These are phyloP conservation scores for Dicaeum eximium DNA, from an alignment of 2,113 vertebrate species.

Conservation along the genomic window DNA sequence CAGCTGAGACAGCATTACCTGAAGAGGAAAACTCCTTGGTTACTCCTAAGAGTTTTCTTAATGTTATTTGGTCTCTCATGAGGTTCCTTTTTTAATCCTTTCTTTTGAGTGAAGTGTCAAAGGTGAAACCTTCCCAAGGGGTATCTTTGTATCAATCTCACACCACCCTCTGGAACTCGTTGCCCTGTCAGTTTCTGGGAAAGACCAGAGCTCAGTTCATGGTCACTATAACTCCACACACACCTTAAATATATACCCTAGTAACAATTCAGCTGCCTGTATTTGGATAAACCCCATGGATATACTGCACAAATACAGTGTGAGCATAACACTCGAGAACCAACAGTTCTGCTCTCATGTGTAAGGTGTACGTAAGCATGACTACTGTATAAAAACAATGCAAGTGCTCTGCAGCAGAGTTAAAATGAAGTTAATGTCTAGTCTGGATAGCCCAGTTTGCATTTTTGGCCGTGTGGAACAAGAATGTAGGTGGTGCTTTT, in stretches of 20 bases:
- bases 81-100: not conserved
- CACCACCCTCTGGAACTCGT: not conserved
- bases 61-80: not conserved
- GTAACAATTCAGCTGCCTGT: not conserved
- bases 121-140: not conserved
- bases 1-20: not conserved
- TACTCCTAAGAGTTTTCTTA: not conserved
- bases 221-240: not conserved
- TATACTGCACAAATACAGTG: not conserved
- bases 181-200: not conserved
- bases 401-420: not conserved
- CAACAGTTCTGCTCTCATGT: not conserved
- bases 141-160: not conserved
- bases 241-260: not conserved
- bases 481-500: not conserved
- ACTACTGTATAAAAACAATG: not conserved
- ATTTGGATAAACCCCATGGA: not conserved
- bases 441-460: not conserved
- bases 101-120: not conserved
- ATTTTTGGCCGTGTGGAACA: not conserved
- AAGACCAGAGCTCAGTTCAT: not conserved
- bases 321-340: rapidly evolving
- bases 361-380: not conserved
- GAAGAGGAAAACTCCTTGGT: not conserved
- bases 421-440: not conserved